These are phyloP conservation scores for Mixornis gularis DNA, from an alignment of 2,113 vertebrate species.

Conservation along the genomic window DNA sequence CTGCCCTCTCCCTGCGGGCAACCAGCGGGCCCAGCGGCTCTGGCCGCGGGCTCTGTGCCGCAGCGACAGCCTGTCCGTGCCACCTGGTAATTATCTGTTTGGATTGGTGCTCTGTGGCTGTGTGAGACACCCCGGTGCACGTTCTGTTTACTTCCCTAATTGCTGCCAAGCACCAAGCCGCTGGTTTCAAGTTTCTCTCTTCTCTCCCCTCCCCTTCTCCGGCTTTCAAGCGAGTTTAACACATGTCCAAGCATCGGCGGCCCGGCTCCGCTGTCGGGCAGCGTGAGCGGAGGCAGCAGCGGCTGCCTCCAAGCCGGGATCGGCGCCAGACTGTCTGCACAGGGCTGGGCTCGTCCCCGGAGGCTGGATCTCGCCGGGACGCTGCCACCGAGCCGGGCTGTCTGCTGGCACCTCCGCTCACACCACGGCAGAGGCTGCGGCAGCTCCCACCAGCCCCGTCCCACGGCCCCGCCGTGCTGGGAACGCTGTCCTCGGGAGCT, in stretches of 20 bases:
- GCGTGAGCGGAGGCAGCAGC: not conserved
- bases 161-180: not conserved
- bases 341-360: not conserved
- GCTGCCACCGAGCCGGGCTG: not conserved
- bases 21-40: accelerated
- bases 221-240: not conserved
- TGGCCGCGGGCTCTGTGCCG: not conserved
- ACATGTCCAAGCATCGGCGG: not conserved
- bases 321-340: conserved; percentile 25
- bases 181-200: not conserved
- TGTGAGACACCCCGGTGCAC: not conserved
- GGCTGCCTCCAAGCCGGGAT: not conserved
- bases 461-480: accelerated
- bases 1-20: not conserved
- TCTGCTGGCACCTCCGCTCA: not conserved
- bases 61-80: not conserved
- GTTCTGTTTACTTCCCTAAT: not conserved
- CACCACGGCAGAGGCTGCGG: not conserved
- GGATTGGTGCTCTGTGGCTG: not conserved
- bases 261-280: not conserved
- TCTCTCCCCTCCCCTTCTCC: not conserved
- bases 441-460: not conserved
- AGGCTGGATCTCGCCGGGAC: not conserved
- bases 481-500: accelerated
- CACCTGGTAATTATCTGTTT: not conserved